A percentile compares a stretch with the other conserved stretches of the same genome.
phyloP scores from a whole-genome alignment of 1,140 invertebrate species.

The Temnothorax longispinosus region DNA sequence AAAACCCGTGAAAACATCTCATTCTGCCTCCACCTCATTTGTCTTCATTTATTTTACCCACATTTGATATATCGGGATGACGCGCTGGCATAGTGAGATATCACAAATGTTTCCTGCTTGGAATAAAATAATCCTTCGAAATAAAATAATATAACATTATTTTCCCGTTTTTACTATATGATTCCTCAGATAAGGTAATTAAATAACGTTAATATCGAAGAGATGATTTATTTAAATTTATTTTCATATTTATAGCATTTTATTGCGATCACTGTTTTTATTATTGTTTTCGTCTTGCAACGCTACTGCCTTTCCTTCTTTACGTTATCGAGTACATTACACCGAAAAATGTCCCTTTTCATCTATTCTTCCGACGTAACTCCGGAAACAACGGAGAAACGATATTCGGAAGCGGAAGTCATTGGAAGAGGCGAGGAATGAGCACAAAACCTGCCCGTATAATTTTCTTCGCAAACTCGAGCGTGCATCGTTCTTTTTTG shows the following conservation, averaged over 20 bases:
- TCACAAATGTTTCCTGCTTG: neutral
- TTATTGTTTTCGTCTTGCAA: neutral
- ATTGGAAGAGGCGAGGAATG: slow-evolving; percentile 46
- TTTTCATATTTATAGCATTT: neutral
- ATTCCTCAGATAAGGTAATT: neutral
- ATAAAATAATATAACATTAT: neutral
- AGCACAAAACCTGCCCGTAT: slow-evolving; percentile 63
- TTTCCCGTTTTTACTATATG: neutral
- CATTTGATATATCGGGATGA: neutral
- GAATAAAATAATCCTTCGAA: neutral
- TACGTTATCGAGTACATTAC: neutral
- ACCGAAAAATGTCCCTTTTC: neutral
- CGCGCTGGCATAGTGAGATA: neutral
- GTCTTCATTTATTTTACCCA: slow-evolving; percentile 21
- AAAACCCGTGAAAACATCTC: slow-evolving; percentile 38
- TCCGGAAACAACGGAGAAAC: slow-evolving; percentile 61
- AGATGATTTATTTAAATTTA: slow-evolving; percentile 19
- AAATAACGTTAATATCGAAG: neutral
- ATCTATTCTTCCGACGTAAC: slow-evolving; percentile 42
- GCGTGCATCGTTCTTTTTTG: slow-evolving; percentile 54
- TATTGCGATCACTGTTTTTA: neutral
- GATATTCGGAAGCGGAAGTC: slow-evolving; percentile 75
- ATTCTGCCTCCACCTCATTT: slow-evolving; percentile 18
- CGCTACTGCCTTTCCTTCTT: neutral
- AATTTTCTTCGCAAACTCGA: slow-evolving; percentile 65